A percentile compares a stretch with the other conserved stretches of the same genome.
phyloP scores from a whole-genome alignment of 2,797 vertebrate species.

The Sylvilagus floridanus region DNA sequence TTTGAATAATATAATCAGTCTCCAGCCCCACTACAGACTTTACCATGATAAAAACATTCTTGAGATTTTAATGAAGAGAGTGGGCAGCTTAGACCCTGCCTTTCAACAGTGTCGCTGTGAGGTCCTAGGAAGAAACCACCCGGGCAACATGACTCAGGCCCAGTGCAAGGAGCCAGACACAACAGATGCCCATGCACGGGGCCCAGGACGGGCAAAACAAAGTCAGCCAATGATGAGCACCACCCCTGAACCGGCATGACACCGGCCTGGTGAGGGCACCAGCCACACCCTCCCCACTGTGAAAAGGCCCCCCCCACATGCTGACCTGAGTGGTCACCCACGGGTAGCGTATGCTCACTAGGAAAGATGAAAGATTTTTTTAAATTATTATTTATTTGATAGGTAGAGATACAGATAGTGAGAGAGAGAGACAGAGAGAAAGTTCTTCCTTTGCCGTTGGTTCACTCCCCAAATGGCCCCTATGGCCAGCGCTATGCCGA shows the following conservation, averaged over 20 bases:
- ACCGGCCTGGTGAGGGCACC: too few relatives aligned
- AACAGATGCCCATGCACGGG: accelerated
- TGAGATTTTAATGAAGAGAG: not conserved
- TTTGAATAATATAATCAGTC: too few relatives aligned
- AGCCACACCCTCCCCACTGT: too few relatives aligned
- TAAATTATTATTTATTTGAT: too few relatives aligned
- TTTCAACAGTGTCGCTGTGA: not conserved
- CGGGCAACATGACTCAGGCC: accelerated
- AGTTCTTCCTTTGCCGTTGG: not conserved
- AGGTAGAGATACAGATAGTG: not conserved
- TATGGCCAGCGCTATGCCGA: accelerated
- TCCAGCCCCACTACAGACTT: not conserved
- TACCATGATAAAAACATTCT: not conserved
- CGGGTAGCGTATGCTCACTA: too few relatives aligned
- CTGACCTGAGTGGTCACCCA: too few relatives aligned
- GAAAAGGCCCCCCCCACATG: too few relatives aligned
- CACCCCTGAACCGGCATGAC: too few relatives aligned
- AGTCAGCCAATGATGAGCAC: too few relatives aligned
- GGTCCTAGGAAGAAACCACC: not conserved
- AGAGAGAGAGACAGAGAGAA: accelerated
- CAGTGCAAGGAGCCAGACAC: not conserved
- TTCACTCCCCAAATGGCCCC: too few relatives aligned
- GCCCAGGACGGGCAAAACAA: not conserved
- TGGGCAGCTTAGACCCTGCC: not conserved
- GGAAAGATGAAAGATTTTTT: not conserved